Evolutionary conservation across 2,888 invertebrate species (phyloP).

Genomic region (Dendrolimus pini): DNA sequence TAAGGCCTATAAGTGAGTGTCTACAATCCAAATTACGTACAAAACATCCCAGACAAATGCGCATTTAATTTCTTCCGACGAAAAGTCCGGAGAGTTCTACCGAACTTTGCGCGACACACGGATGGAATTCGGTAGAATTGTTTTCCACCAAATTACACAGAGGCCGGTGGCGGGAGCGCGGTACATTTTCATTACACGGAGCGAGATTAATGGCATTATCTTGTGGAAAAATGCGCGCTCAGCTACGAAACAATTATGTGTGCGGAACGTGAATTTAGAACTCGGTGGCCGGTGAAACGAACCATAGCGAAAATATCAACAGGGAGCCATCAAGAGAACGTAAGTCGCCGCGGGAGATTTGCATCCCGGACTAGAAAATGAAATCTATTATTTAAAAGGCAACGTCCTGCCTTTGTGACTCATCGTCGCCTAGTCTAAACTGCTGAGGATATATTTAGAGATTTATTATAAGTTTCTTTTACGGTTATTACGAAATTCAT

Average conservation of each 20-base stretch:
- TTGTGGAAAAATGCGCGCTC: conserved; percentile 56
- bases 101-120: conserved; percentile 29
- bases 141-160: conserved; percentile 40
- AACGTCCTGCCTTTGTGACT: too few species aligned
- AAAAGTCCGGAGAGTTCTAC: conserved; percentile 26
- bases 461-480: too few species aligned
- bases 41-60: conserved; percentile 22
- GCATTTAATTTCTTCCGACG: conserved; percentile 39
- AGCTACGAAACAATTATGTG: conserved; percentile 53
- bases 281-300: conserved; percentile 34
- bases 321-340: conserved; percentile 40
- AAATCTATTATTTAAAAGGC: conserved; percentile 32
- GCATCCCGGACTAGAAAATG: conserved; percentile 71
- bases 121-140: conserved; percentile 37
- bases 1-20: too few species aligned
- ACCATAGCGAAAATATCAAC: conserved; percentile 40
- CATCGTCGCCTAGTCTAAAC: too few species aligned
- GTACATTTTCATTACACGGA: conserved; percentile 57
- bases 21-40: conserved; percentile 12
- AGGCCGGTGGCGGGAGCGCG: conserved; percentile 27
- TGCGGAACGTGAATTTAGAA: conserved; percentile 25
- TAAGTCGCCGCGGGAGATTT: conserved; percentile 49
- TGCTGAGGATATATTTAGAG: too few species aligned
- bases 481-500: too few species aligned
- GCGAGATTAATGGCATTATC: conserved; percentile 62